Conservation (phyloP, 2,797 vertebrate genomes). For the Schizothorax lantsangensis region DNA sequence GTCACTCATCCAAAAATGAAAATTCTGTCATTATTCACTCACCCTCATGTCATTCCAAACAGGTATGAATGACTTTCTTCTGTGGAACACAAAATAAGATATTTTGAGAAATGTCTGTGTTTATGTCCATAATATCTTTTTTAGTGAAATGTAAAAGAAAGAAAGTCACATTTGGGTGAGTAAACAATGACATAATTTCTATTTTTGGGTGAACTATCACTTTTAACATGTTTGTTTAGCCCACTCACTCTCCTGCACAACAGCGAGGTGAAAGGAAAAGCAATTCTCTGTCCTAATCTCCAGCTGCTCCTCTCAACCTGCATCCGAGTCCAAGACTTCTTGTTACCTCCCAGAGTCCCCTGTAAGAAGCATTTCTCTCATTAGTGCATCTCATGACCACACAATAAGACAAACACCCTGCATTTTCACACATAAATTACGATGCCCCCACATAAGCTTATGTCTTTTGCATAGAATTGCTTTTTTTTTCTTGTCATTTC, state of each 20-base stretch:
- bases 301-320: conserved; percentile 42
- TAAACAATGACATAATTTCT: background rate
- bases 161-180: too few relatives aligned
- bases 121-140: background rate
- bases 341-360: conserved; percentile 13
- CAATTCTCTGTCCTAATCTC: conserved; percentile 26
- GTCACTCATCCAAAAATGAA: background rate
- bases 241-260: background rate
- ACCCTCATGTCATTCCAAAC: background rate
- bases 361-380: conserved; percentile 1
- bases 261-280: conserved; percentile 1
- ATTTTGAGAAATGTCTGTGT: background rate
- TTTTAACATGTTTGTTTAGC: conserved; percentile 4
- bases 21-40: background rate
- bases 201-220: background rate
- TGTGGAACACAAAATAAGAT: background rate
- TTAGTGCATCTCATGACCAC: background rate
- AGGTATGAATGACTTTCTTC: background rate
- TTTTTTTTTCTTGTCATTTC: background rate
- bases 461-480: background rate
- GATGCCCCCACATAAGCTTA: background rate
- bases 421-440: background rate
- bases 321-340: conserved; percentile 21
- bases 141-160: background rate
- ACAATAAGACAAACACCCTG: conserved; percentile 6